These are phyloP conservation scores for Pararge aegeria DNA, from an alignment of 1,140 invertebrate species.

Conservation along the genomic window DNA sequence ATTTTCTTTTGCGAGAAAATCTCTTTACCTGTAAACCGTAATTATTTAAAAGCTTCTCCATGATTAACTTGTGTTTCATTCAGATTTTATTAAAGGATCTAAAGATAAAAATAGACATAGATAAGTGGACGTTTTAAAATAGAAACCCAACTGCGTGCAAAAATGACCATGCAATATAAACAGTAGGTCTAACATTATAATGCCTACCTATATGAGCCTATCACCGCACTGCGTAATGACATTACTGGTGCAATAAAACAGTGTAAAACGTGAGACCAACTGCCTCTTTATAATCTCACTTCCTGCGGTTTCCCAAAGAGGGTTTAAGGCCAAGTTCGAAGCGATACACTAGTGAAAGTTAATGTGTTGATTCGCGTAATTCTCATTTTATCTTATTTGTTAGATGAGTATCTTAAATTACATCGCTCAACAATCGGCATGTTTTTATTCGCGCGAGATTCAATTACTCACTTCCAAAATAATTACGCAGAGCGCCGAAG, in stretches of 20 bases:
- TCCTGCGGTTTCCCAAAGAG: slow-evolving; percentile 68
- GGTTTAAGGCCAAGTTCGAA: slow-evolving; percentile 65
- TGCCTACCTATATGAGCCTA: slow-evolving; percentile 14
- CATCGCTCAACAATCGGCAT: slow-evolving; percentile 54
- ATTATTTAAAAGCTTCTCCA: too few relatives aligned
- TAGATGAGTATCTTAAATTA: slow-evolving; percentile 75
- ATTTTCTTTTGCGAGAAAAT: too few relatives aligned
- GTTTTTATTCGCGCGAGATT: slow-evolving; percentile 70
- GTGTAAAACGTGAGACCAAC: slow-evolving; percentile 18
- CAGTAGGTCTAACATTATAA: slow-evolving; percentile 18
- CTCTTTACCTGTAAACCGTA: too few relatives aligned
- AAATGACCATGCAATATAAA: background rate
- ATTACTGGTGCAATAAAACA: slow-evolving; percentile 26
- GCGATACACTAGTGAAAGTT: slow-evolving; percentile 69
- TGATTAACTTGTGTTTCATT: too few relatives aligned
- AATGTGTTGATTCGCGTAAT: slow-evolving; percentile 70
- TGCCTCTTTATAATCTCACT: slow-evolving; percentile 34
- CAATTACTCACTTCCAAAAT: slow-evolving; percentile 65
- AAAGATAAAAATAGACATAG: background rate
- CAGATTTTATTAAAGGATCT: too few relatives aligned
- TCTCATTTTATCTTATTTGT: slow-evolving; percentile 64
- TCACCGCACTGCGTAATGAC: slow-evolving; percentile 20
- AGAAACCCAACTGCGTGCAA: background rate
- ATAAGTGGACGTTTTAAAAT: background rate
- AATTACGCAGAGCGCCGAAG: slow-evolving; percentile 48